phyloP scores from a whole-genome alignment of 2,888 invertebrate species.

The Gastrophysa polygoni region DNA sequence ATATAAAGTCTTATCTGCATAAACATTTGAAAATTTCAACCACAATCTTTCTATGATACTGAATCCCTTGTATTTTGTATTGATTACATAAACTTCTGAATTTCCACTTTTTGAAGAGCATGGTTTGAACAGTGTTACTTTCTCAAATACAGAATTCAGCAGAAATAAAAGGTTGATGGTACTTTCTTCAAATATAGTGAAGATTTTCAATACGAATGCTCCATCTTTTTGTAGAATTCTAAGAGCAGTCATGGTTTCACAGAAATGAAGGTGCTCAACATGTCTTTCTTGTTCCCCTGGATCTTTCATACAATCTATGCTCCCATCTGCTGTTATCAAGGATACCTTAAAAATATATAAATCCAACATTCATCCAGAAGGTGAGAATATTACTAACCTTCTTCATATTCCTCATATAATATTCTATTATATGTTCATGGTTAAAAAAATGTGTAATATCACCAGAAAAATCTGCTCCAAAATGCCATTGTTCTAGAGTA shows the following conservation, averaged over 20 bases:
- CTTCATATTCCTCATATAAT: constrained; percentile 29
- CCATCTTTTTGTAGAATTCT: constrained; percentile 74
- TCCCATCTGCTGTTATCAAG: constrained; percentile 92
- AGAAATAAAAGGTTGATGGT: constrained; percentile 81
- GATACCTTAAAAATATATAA: constrained; percentile 59
- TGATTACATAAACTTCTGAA: constrained; percentile 89
- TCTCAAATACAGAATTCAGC: constrained; percentile 74
- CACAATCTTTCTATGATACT: constrained; percentile 43
- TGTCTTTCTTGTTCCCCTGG: constrained; percentile 87
- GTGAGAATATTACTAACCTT: constrained; percentile 23
- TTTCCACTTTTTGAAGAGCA: constrained; percentile 94
- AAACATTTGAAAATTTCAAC: constrained; percentile 47
- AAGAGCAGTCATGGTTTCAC: constrained; percentile 82
- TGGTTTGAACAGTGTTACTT: constrained; percentile 84
- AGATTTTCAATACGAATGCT: constrained; percentile 84
- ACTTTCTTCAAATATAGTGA: constrained; percentile 86
- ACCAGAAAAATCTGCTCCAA: constrained; percentile 85
- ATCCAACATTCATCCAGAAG: background rate
- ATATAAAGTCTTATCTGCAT: constrained; percentile 18
- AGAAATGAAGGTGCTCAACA: constrained; percentile 80
- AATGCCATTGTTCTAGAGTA: constrained; percentile 82
- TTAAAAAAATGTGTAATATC: constrained; percentile 77
- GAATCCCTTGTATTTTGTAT: constrained; percentile 66
- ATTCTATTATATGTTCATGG: constrained; percentile 66
- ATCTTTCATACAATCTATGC: constrained; percentile 83